A percentile compares a stretch with the other conserved stretches of the same genome.
phyloP scores from a whole-genome alignment of 1,140 invertebrate genomes.

The Rhagoletis pomonella region DNA sequence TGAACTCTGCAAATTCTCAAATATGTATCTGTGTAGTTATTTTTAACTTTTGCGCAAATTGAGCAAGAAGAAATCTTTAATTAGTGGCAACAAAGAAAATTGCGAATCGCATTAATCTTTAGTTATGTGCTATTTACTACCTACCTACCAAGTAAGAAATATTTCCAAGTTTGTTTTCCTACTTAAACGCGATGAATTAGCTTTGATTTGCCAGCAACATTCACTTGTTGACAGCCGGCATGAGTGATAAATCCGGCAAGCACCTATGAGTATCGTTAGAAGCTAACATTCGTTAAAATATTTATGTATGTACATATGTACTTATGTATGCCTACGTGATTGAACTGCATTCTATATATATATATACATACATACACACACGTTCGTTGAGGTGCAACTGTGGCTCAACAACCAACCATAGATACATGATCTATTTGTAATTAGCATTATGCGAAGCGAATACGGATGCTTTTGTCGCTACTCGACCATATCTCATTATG shows the following conservation, averaged over 20 bases:
- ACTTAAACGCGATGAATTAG: neutral
- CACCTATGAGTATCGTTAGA: neutral
- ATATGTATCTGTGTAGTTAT: neutral
- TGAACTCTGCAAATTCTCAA: neutral
- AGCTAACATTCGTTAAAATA: too few species aligned
- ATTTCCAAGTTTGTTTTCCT: slow-evolving; percentile 4
- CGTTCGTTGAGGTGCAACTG: too few species aligned
- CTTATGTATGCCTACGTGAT: too few species aligned
- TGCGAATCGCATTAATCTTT: slow-evolving; percentile 5
- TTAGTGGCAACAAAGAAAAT: slow-evolving; percentile 30
- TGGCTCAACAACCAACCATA: too few species aligned
- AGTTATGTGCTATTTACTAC: neutral
- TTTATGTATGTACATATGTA: too few species aligned
- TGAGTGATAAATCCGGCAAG: slow-evolving; percentile 34
- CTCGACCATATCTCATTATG: neutral
- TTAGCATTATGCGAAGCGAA: too few species aligned
- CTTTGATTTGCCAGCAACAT: slow-evolving; percentile 18
- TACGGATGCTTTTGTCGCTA: neutral
- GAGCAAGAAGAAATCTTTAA: neutral
- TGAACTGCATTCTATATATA: too few species aligned
- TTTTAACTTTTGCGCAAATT: slow-evolving; percentile 15
- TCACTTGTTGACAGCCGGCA: slow-evolving; percentile 21
- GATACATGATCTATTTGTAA: too few species aligned
- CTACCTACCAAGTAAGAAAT: neutral
- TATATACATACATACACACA: too few species aligned